A percentile compares a stretch with the other conserved stretches of the same genome.
phyloP scores from a whole-genome alignment of 2,113 vertebrate genomes.

The Poicephalus meyeri region DNA sequence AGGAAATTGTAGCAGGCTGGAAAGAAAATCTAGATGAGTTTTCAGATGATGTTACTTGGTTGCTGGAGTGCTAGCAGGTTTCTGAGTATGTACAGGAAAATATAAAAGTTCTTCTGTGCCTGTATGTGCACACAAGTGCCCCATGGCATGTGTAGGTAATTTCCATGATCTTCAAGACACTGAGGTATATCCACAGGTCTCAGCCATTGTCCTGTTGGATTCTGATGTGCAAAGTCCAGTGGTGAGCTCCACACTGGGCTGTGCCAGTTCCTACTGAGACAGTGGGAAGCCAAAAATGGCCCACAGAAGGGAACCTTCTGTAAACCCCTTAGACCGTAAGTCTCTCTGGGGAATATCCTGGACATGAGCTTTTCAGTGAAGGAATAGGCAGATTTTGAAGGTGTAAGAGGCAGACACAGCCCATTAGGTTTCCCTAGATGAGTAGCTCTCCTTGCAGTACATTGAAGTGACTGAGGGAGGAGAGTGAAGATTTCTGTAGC shows the following conservation, averaged over 20 bases:
- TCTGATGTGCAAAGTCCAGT: not conserved
- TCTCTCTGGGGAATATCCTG: not conserved
- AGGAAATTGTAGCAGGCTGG: not conserved
- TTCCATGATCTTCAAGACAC: not conserved
- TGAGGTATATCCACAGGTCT: not conserved
- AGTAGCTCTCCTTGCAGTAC: constrained; percentile 18
- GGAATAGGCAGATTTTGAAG: constrained; percentile 10
- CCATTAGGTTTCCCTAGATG: constrained; percentile 49
- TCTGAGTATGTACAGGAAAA: not conserved
- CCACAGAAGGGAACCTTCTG: not conserved
- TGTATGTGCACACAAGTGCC: not conserved
- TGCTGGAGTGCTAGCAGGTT: not conserved
- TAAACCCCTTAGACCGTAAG: not conserved
- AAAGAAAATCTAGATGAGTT: not conserved
- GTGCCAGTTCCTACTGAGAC: not conserved
- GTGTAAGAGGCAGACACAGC: constrained; percentile 13
- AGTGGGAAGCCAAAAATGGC: not conserved
- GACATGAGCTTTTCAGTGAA: not conserved
- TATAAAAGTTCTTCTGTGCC: rapidly evolving
- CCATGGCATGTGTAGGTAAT: not conserved
- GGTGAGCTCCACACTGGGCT: not conserved
- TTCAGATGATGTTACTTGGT: not conserved
- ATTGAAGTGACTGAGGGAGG: constrained; percentile 28
- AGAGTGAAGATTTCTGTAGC: constrained; percentile 41
- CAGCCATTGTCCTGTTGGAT: not conserved